Conservation (phyloP, 30 jellyfish, hydroid and myxozoan species). For the Hydractinia echinata region DNA sequence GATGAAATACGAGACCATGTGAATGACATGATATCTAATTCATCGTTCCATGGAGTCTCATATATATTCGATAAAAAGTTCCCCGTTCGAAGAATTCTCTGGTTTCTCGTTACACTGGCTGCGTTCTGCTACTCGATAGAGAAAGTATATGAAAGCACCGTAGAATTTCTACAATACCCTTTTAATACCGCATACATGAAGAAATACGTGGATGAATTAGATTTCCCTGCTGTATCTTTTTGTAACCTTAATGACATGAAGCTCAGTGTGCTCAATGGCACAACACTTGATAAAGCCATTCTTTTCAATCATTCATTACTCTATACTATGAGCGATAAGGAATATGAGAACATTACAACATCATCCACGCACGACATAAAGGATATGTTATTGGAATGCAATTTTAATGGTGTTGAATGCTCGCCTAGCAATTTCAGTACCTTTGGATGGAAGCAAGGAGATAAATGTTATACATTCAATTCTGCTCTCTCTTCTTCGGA, state of each 20-base stretch:
- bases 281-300: slow-evolving; percentile 59
- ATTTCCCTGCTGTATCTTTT: slow-evolving; percentile 87
- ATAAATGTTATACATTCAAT: slow-evolving; percentile 75
- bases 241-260: slow-evolving; percentile 79
- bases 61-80: slow-evolving; percentile 64
- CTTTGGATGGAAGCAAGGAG: slow-evolving; percentile 75
- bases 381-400: slow-evolving; percentile 70
- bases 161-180: slow-evolving; percentile 54
- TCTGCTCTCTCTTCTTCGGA: slow-evolving; percentile 52
- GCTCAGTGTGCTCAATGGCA: slow-evolving; percentile 57
- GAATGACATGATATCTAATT: slow-evolving; percentile 41
- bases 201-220: slow-evolving; percentile 29
- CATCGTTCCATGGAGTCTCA: slow-evolving; percentile 84
- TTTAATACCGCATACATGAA: slow-evolving; percentile 65
- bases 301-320: slow-evolving; percentile 6
- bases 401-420: slow-evolving; percentile 59
- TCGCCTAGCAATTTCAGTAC: slow-evolving; percentile 45
- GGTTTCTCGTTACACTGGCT: slow-evolving; percentile 49
- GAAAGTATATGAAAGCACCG: slow-evolving; percentile 78
- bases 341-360: slow-evolving; percentile 43
- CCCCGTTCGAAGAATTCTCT: slow-evolving; percentile 57
- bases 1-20: slow-evolving; percentile 30
- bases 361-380: slow-evolving; percentile 55
- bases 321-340: slow-evolving; percentile 46
- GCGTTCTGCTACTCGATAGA: slow-evolving; percentile 57